Evolutionary conservation across 2,888 invertebrate genomes (phyloP).

Genomic region (Palloptera scutellata): DNA sequence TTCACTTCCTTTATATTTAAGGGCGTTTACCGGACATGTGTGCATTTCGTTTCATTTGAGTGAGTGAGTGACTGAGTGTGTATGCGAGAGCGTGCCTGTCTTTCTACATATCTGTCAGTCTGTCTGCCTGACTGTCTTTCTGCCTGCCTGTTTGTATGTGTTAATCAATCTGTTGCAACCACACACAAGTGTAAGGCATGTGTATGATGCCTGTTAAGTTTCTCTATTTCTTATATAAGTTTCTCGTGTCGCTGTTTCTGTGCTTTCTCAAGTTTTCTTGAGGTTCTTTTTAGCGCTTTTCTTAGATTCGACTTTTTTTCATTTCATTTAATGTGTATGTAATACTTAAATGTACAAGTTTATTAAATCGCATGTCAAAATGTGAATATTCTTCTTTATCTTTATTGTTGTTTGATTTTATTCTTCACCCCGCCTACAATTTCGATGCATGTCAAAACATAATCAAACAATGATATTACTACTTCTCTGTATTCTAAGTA

Average conservation of each 20-base stretch:
- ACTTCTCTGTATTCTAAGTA: too few relatives aligned
- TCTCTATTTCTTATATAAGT: not conserved
- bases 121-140: not conserved
- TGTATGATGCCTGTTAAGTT: not conserved
- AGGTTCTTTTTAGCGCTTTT: not conserved
- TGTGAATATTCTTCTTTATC: not conserved
- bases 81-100: not conserved
- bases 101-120: not conserved
- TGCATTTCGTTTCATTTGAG: too few relatives aligned
- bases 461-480: too few relatives aligned
- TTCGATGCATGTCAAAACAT: too few relatives aligned
- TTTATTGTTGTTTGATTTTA: too few relatives aligned
- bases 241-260: not conserved
- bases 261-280: not conserved
- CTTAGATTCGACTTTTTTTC: too few relatives aligned
- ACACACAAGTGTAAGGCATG: not conserved
- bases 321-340: not conserved
- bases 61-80: not conserved
- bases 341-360: constrained; percentile 18
- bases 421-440: too few relatives aligned
- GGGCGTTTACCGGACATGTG: not conserved
- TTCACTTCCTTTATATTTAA: not conserved
- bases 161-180: constrained; percentile 17
- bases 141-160: not conserved
- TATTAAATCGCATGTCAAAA: constrained; percentile 26